Base-by-base conservation (phyloP, 1,140 invertebrate genomes). In the Drosophila setifemur region DNA sequence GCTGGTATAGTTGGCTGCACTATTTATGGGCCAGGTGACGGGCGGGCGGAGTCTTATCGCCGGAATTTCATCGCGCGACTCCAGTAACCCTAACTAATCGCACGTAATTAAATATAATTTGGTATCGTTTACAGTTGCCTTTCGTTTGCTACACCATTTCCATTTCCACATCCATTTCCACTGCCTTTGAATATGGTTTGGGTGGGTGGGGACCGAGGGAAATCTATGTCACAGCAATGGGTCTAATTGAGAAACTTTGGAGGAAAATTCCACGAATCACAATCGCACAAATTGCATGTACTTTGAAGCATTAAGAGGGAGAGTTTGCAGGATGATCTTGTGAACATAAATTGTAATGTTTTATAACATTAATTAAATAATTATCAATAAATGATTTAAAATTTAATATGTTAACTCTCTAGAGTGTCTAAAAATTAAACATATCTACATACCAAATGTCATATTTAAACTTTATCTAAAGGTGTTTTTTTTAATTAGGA, bases 71-170 rank as follows among this genome's bases (percentile, higher is more conserved):
- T 88, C 86, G 85, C 66, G 43, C 73, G 76, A 88, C 79, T 88
- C 64, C 79, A 88, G 75, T 88, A 88, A 88, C 86, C 86, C 77
- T 88, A 88, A 88, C 86, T 88, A 88, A 88, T 88, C 86, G 86
- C 76, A 82, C 81, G 86, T 88, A 88, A 88, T 88, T 88, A 89
- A 88, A 88, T 87, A 87, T 87, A 86, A 86, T 86, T 86, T 86
- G 82, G 75, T 86, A 86, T 86, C 81, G 81, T 86, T 86, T 86
- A 86, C 81, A 86, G 81, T 86, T 86, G 82, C 58, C 53, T 86
- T 81, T 40, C 44, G 44, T 78, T 78, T 53, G 26, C 58, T 55
- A 55, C 52, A 55, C 52, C 52, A 55, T 45, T 64, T 64, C 26
- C 61, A 44, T 53, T 26, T 40, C 40, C n/a, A n/a, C n/a, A n/a